Percentiles rank a stretch among this genome's conserved stretches.
Evolutionary conservation across 1,140 invertebrate species (phyloP).

Genomic region (Doryteuthis pealeii): DNA sequence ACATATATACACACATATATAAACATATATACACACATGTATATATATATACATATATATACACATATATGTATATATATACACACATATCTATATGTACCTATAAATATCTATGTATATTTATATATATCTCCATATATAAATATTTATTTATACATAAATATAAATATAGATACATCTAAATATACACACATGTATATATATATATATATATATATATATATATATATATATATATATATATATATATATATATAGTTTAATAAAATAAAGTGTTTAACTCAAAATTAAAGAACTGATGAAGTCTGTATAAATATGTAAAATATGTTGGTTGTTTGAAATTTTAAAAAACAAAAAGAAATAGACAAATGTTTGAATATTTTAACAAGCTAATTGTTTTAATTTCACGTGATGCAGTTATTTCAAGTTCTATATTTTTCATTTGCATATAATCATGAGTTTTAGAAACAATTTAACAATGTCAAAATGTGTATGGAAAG

Average conservation of each 20-base stretch:
- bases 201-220: conserved; percentile 4
- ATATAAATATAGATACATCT: neutral
- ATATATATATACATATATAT: neutral
- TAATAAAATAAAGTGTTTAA: neutral
- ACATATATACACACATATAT: neutral
- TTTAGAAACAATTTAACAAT: too few relatives aligned
- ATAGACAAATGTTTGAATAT: too few relatives aligned
- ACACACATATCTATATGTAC: neutral
- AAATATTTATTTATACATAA: neutral
- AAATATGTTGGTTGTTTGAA: neutral
- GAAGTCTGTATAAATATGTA: neutral
- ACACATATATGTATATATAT: neutral
- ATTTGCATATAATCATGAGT: too few relatives aligned
- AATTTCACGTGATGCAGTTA: too few relatives aligned
- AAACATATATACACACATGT: neutral
- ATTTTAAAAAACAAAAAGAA: too few relatives aligned
- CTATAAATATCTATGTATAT: neutral
- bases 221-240: neutral
- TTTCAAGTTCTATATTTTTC: too few relatives aligned
- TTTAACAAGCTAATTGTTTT: too few relatives aligned
- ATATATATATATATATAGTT: neutral
- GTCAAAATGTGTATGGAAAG: too few relatives aligned
- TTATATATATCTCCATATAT: neutral
- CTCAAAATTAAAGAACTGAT: neutral
- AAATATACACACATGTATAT: neutral